These are phyloP conservation scores for Phaenicophaeus curvirostris DNA, from an alignment of 2,797 vertebrate species.

Conservation along the genomic window DNA sequence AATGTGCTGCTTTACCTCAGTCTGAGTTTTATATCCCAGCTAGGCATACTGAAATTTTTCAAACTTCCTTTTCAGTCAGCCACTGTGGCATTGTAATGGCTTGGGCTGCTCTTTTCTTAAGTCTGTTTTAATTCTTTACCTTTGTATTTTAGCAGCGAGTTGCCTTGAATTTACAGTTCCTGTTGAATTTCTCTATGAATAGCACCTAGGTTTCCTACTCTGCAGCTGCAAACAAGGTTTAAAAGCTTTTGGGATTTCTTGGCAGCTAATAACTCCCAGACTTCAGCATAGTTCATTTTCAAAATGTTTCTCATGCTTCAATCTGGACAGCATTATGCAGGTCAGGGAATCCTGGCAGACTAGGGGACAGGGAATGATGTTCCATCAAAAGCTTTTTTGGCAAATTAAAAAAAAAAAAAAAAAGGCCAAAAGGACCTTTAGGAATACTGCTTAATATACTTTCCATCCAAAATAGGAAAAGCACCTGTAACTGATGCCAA, in stretches of 20 bases:
- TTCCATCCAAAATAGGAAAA: conserved; percentile 66
- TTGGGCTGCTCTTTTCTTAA: conserved; percentile 23
- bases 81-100: conserved; percentile 8
- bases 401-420: conserved; percentile 16
- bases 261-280: conserved; percentile 63
- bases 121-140: conserved; percentile 54
- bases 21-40: conserved; percentile 18
- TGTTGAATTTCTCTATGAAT: conserved; percentile 41
- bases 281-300: conserved; percentile 18
- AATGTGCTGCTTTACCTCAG: conserved; percentile 1
- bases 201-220: conserved; percentile 55
- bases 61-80: conserved; percentile 40
- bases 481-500: conserved; percentile 65
- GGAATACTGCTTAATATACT: conserved; percentile 66
- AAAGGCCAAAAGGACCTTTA: conserved; percentile 45
- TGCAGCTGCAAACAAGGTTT: conserved; percentile 60
- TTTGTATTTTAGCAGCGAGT: conserved; percentile 54
- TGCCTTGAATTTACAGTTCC: conserved; percentile 67
- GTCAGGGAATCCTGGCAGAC: conserved; percentile 66
- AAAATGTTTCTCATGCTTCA: conserved; percentile 50
- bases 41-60: conserved; percentile 5
- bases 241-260: conserved; percentile 43
- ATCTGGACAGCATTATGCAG: conserved; percentile 65
- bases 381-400: conserved; percentile 57
- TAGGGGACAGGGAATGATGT: conserved; percentile 34